Conservation (phyloP, 2,797 vertebrate genomes). For the Aldrovandia affinis region DNA sequence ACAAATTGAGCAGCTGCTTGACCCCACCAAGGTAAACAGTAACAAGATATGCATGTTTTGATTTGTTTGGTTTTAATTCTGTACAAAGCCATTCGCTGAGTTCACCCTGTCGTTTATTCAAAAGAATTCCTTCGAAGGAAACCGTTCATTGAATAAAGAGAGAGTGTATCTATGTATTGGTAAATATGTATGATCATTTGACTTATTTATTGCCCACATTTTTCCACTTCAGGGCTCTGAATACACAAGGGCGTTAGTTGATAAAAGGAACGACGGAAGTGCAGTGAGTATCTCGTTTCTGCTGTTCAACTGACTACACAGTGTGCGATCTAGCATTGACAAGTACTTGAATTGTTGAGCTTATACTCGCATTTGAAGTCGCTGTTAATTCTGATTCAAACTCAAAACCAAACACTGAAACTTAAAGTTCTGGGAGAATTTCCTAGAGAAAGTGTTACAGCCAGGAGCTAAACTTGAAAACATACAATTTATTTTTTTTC, state of each 20-base stretch:
- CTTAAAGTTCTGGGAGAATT: neutral
- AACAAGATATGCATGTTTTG: neutral
- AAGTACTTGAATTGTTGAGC: neutral
- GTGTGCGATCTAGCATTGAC: neutral
- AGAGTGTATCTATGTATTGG: neutral
- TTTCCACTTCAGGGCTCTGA: constrained; percentile 75
- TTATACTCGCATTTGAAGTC: neutral
- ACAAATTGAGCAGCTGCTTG: constrained; percentile 89
- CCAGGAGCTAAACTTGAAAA: neutral
- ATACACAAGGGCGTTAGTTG: constrained; percentile 78
- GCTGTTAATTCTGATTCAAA: neutral
- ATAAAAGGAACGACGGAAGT: constrained; percentile 78
- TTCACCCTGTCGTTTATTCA: neutral
- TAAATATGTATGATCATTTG: neutral
- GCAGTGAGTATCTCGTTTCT: constrained; percentile 75
- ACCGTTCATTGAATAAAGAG: neutral
- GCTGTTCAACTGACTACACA: neutral
- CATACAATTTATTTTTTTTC: neutral
- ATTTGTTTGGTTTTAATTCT: neutral
- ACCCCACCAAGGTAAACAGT: constrained; percentile 75
- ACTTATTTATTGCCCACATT: constrained; percentile 12
- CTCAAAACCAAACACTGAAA: neutral
- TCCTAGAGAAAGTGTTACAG: neutral
- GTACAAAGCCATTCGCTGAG: neutral
- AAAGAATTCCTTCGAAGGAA: neutral